Evolutionary conservation across 2,113 vertebrate genomes (phyloP), one percentile per base, ranked within the genome.

Genomic region (Oxygymnocypris stewartii): DNA sequence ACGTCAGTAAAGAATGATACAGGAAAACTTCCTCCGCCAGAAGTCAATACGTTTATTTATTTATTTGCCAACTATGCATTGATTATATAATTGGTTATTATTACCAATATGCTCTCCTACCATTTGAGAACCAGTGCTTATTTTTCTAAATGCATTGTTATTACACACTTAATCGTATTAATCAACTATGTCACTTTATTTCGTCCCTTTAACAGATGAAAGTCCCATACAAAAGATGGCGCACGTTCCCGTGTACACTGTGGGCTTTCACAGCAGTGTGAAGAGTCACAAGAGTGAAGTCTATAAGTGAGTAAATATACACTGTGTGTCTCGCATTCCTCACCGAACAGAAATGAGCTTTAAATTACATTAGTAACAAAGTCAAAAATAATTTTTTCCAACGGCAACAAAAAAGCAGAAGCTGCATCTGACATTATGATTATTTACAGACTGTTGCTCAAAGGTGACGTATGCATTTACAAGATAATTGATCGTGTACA

Each of bases 161-260:
- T 20, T 20, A 37, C 67, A 31, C 28, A 31, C 28, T 31, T 31
- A 31, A 31, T 31, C 28, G 28, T 31, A 31, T 31, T 31, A 31
- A 31, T 31, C 28, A 31, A 31, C 28, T 1, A 31, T 31, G 28
- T 31, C 28, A 31, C 13, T 6, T 67, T 69, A 14, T 76, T 37
- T 82, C 12, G 78, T 35, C 44, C 84, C 3, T 81, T 23, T 84
- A 85, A 18, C 92, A 99, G 98, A 98, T 99, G 95, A 98, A 98
- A 95, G 96, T 98, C 84, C 98, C 98, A 74, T 97, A 97, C 2
- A 99, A 98, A 99, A 99, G 94, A 92, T 97, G 90, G 97, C 96
- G 13, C 97, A 99, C 89, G 98, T 99, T 88, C 98, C 98, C 0
- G 97, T 99, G 79, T 99, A 99, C 78, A 96, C 96, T 0, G 93